phyloP scores from a whole-genome alignment of 2,888 invertebrate species.

The Dioctria linearis region DNA sequence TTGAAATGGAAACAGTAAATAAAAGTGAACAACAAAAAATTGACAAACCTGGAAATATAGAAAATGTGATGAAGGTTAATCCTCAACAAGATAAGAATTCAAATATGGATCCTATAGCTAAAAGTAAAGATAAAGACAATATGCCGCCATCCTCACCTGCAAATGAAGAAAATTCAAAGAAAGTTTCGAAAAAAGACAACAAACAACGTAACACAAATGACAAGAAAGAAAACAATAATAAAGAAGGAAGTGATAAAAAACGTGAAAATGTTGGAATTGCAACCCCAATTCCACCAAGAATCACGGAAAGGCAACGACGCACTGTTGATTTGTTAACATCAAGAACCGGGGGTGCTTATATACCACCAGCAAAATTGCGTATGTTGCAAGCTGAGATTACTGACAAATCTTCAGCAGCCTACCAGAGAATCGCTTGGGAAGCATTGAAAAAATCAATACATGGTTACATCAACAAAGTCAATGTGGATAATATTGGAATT shows the following conservation, averaged over 20 bases:
- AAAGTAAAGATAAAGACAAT: too few relatives aligned
- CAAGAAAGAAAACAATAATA: neutral
- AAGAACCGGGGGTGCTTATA: constrained; percentile 95
- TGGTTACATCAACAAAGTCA: constrained; percentile 98
- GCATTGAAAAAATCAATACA: constrained; percentile 98
- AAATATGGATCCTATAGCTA: too few relatives aligned
- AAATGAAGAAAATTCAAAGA: constrained; percentile 20
- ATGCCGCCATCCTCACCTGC: neutral
- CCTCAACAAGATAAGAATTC: too few relatives aligned
- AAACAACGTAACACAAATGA: neutral
- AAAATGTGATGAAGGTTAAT: neutral
- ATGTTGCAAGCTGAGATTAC: constrained; percentile 97
- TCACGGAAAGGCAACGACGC: constrained; percentile 68
- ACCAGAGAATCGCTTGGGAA: constrained; percentile 98
- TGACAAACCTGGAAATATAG: neutral
- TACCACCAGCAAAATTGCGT: constrained; percentile 95
- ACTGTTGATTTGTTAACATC: constrained; percentile 82
- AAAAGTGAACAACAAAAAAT: neutral
- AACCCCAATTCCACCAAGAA: constrained; percentile 58
- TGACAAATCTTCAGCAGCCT: constrained; percentile 95
- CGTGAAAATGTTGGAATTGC: too few relatives aligned
- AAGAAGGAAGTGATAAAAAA: constrained; percentile 22
- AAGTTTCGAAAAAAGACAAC: neutral
- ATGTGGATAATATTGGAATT: constrained; percentile 92
- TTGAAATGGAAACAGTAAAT: too few relatives aligned